Evolutionary conservation across 2,113 vertebrate species (phyloP).

Genomic region (Eulemur rufifrons): DNA sequence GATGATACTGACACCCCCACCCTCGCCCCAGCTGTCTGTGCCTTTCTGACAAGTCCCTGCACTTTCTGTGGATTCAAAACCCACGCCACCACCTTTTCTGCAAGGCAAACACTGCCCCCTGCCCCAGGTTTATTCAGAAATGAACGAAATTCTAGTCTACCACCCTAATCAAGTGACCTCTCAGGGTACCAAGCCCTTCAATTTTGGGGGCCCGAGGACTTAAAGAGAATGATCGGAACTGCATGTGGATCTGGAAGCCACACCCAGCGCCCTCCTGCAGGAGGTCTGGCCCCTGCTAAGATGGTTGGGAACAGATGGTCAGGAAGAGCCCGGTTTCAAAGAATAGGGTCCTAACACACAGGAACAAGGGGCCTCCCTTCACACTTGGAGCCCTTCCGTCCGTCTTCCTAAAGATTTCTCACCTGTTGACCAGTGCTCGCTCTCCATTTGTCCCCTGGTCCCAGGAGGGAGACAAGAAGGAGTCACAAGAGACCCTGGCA

Average conservation of each 20-base stretch:
- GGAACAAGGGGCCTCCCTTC: conserved; percentile 45
- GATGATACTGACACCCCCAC: background rate
- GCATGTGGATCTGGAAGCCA: no score
- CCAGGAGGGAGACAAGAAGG: background rate
- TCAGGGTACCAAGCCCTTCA: background rate
- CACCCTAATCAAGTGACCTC: background rate
- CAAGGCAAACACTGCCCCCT: background rate
- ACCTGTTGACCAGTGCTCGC: background rate
- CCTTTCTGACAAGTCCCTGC: background rate
- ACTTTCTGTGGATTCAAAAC: background rate
- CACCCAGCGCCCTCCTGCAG: background rate
- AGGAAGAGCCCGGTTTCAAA: conserved; percentile 26
- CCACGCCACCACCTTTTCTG: background rate
- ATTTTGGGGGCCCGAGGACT: background rate
- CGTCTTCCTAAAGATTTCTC: conserved; percentile 55
- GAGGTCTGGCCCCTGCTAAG: background rate
- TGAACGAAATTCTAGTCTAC: background rate
- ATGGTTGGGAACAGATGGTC: conserved; percentile 48
- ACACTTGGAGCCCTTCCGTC: conserved; percentile 1
- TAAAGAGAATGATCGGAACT: background rate
- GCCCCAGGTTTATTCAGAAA: background rate
- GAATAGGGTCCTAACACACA: background rate
- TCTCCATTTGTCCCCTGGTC: conserved; percentile 40
- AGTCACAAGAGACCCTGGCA: background rate
- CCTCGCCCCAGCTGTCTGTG: background rate